Conservation (phyloP, 2,113 vertebrate species). For the Indri indri region DNA sequence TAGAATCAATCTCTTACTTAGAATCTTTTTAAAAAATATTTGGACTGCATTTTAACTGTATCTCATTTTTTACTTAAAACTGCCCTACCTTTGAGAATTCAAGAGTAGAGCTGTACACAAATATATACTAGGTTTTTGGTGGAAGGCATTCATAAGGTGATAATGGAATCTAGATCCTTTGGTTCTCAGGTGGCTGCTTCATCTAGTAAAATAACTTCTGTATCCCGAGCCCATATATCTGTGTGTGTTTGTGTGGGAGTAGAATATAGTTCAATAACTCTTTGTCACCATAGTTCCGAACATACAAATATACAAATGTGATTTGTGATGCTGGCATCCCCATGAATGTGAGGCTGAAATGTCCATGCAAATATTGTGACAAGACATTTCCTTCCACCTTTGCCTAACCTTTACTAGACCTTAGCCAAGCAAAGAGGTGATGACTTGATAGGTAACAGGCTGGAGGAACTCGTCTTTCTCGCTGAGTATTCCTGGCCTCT, state of each 20-base stretch:
- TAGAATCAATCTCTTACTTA: neutral
- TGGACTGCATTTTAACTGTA: neutral
- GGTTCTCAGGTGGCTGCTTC: neutral
- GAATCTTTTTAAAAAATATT: neutral
- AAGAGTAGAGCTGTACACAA: neutral
- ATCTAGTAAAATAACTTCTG: neutral
- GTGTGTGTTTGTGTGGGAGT: neutral
- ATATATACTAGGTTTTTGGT: neutral
- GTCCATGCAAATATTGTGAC: conserved; percentile 43
- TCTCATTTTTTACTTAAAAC: neutral
- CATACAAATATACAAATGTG: conserved; percentile 56
- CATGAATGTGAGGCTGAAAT: neutral
- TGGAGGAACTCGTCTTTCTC: neutral
- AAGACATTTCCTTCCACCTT: conserved; percentile 28
- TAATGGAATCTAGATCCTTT: neutral
- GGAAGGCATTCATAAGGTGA: neutral
- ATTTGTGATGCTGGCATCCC: neutral
- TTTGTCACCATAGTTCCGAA: conserved; percentile 58
- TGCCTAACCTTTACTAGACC: conserved; percentile 34
- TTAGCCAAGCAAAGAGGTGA: neutral
- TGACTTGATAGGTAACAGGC: neutral
- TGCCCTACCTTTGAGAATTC: neutral
- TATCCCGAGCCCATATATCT: neutral
- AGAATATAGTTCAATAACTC: neutral
- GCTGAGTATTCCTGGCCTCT: neutral